phyloP scores from a whole-genome alignment of 2,888 invertebrate species.

The Drosophila kokeensis region DNA sequence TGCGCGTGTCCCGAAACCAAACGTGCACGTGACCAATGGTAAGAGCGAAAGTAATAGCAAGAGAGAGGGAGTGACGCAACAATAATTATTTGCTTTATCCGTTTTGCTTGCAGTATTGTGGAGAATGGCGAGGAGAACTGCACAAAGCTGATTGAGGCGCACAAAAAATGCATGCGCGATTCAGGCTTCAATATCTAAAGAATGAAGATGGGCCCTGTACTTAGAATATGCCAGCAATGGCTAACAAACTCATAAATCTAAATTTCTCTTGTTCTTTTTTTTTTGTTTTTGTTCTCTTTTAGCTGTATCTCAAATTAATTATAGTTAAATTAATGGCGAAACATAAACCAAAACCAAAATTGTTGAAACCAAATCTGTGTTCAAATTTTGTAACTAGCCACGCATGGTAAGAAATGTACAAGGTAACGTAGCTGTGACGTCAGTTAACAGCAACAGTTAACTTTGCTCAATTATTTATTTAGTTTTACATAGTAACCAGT shows the following conservation, averaged over 20 bases:
- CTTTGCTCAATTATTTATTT: constrained; percentile 16
- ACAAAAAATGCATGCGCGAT: constrained; percentile 97
- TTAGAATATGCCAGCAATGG: constrained; percentile 6
- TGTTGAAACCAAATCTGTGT: constrained; percentile 28
- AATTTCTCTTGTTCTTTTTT: constrained; percentile 18
- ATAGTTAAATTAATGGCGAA: constrained; percentile 64
- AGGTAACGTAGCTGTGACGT: constrained; percentile 1
- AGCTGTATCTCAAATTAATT: constrained; percentile 69
- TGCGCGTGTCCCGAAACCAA: constrained; percentile 99
- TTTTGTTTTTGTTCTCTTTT: constrained; percentile 54
- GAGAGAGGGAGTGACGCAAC: constrained; percentile 21
- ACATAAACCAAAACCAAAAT: constrained; percentile 45
- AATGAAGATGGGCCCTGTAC: neutral
- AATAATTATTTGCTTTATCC: constrained; percentile 10
- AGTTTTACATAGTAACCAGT: neutral
- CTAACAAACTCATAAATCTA: constrained; percentile 1
- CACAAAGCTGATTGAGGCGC: constrained; percentile 95
- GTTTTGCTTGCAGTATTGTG: constrained; percentile 89
- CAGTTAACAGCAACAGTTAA: neutral
- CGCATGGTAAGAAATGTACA: neutral
- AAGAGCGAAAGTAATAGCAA: constrained; percentile 76
- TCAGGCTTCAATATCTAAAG: constrained; percentile 97
- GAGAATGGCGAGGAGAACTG: constrained; percentile 97
- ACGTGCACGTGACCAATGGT: constrained; percentile 95
- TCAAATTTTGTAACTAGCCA: neutral